These are phyloP conservation scores for Mixornis gularis DNA, from an alignment of 2,113 vertebrate species.

Conservation along the genomic window DNA sequence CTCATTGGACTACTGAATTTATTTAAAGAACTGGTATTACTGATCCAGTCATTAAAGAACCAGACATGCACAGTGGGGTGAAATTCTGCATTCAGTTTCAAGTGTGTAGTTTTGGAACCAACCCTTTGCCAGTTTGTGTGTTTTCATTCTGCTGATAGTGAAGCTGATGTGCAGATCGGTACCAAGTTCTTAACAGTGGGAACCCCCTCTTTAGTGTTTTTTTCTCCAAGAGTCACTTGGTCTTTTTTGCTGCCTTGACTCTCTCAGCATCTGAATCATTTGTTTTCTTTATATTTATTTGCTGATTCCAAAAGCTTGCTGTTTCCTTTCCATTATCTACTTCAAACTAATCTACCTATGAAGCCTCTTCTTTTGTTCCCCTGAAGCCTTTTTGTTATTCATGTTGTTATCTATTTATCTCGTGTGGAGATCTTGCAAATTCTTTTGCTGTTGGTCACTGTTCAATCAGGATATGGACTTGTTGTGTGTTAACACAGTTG, in stretches of 20 bases:
- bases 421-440: background rate
- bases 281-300: constrained; percentile 6
- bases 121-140: background rate
- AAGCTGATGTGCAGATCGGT: background rate
- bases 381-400: background rate
- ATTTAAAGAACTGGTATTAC: background rate
- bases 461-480: background rate
- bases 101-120: background rate
- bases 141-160: background rate
- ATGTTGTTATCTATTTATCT: background rate
- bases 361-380: background rate
- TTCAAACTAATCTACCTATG: background rate
- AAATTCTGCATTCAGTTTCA: background rate
- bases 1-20: background rate
- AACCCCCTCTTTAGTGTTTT: background rate
- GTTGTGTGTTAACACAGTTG: too few relatives aligned
- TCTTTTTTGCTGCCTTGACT: background rate
- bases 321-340: background rate
- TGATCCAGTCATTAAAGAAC: background rate
- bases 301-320: background rate
- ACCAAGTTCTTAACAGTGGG: background rate
- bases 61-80: background rate
- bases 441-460: background rate
- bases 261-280: background rate
- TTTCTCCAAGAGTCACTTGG: background rate